Conservation (phyloP, 1,140 invertebrate genomes). For the Pogonomyrmex californicus region DNA sequence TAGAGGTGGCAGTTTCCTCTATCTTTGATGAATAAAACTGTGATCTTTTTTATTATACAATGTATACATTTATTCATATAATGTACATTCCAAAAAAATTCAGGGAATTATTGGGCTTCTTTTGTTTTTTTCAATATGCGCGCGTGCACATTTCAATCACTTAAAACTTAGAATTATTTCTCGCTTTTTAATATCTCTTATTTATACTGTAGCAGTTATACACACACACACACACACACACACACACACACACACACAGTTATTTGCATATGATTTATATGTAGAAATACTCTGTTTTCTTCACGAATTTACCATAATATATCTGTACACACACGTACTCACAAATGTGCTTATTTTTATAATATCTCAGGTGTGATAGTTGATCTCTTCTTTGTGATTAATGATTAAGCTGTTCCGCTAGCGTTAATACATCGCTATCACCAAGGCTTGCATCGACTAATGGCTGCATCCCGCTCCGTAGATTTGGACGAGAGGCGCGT, state of each 20-base stretch:
- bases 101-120: not conserved
- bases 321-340: not conserved
- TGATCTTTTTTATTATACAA: not conserved
- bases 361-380: not conserved
- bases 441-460: constrained; percentile 47
- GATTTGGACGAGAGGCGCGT: constrained; percentile 28
- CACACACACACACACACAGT: not conserved
- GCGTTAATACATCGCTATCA: constrained; percentile 15
- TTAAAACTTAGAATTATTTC: not conserved
- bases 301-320: constrained; percentile 14
- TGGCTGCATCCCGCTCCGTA: constrained; percentile 45
- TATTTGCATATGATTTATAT: not conserved
- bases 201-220: too few relatives aligned
- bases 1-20: not conserved
- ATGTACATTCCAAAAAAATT: not conserved
- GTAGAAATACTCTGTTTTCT: not conserved
- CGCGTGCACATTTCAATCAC: not conserved
- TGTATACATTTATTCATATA: not conserved
- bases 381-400: not conserved
- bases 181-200: not conserved
- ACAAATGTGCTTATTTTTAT: not conserved
- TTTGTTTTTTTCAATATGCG: not conserved
- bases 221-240: too few relatives aligned
- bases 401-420: not conserved
- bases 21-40: not conserved